Percentiles rank a stretch among this genome's conserved stretches.
phyloP scores from a whole-genome alignment of 2,888 invertebrate species.

The Siphlonurus alternatus region DNA sequence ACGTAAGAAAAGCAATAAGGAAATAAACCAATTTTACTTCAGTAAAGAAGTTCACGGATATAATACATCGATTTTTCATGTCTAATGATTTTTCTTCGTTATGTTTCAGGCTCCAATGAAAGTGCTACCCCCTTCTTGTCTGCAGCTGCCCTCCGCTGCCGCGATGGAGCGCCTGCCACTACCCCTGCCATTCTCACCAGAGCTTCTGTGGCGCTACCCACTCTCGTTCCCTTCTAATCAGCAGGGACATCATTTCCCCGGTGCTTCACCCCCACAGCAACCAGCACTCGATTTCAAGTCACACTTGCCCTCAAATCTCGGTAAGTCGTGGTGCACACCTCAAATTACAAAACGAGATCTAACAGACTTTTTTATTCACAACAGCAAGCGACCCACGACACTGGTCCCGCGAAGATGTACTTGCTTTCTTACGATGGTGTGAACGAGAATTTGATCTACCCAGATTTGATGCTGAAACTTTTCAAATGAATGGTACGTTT shows the following conservation, averaged over 20 bases:
- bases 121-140: conserved; percentile 12
- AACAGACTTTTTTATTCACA: conserved; percentile 11
- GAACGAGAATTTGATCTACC: conserved; percentile 85
- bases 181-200: conserved; percentile 61
- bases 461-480: conserved; percentile 80
- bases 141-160: conserved; percentile 45
- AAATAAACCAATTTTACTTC: not conserved
- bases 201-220: conserved; percentile 74
- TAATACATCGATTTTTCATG: too few species aligned
- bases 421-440: conserved; percentile 75
- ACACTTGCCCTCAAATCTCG: conserved; percentile 61
- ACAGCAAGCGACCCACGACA: conserved; percentile 69
- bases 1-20: not conserved
- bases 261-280: conserved; percentile 19
- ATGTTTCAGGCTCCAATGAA: not conserved
- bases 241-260: conserved; percentile 32
- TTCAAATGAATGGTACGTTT: conserved; percentile 80
- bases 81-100: not conserved
- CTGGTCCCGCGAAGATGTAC: conserved; percentile 82
- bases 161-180: conserved; percentile 59
- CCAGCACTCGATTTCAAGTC: conserved; percentile 65
- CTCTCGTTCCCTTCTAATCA: conserved; percentile 28
- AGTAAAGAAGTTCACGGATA: too few species aligned
- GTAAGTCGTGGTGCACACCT: conserved; percentile 21
- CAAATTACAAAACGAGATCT: not conserved